These are phyloP conservation scores for Theocolax elegans DNA, from an alignment of 1,140 invertebrate genomes.

Conservation along the genomic window DNA sequence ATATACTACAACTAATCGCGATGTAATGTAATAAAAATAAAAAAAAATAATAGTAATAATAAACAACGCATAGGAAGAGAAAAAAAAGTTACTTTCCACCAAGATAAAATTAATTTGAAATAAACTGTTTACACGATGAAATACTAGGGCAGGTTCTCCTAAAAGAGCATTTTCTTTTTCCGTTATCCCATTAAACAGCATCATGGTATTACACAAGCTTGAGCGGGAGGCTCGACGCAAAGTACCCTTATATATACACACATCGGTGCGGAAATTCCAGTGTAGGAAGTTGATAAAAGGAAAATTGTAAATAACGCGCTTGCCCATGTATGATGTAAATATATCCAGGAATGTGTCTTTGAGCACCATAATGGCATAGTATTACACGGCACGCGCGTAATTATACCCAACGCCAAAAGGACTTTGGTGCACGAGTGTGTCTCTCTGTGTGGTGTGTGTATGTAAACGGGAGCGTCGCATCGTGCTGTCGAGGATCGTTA, in stretches of 20 bases:
- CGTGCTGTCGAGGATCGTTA: too few species aligned
- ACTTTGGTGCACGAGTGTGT: neutral
- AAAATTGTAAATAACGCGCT: constrained; percentile 7
- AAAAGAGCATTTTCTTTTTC: too few species aligned
- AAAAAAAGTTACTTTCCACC: too few species aligned
- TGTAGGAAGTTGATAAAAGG: constrained; percentile 18
- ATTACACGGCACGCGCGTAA: constrained; percentile 9
- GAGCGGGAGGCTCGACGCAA: neutral
- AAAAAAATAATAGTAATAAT: too few species aligned
- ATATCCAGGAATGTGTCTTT: constrained; percentile 11
- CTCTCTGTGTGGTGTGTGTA: too few species aligned
- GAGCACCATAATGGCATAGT: constrained; percentile 6
- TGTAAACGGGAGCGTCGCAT: neutral
- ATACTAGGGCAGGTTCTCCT: too few species aligned
- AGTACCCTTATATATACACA: neutral
- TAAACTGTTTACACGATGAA: too few species aligned
- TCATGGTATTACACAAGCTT: neutral
- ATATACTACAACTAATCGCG: too few species aligned
- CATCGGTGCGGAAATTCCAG: neutral
- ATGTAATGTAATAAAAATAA: too few species aligned
- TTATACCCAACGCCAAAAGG: constrained; percentile 17
- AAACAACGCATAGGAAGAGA: too few species aligned
- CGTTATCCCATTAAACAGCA: constrained; percentile 15
- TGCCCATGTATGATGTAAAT: constrained; percentile 12
- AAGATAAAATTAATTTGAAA: too few species aligned